phyloP scores from a whole-genome alignment of 2,113 vertebrate species.

The Dasypus novemcinctus region DNA sequence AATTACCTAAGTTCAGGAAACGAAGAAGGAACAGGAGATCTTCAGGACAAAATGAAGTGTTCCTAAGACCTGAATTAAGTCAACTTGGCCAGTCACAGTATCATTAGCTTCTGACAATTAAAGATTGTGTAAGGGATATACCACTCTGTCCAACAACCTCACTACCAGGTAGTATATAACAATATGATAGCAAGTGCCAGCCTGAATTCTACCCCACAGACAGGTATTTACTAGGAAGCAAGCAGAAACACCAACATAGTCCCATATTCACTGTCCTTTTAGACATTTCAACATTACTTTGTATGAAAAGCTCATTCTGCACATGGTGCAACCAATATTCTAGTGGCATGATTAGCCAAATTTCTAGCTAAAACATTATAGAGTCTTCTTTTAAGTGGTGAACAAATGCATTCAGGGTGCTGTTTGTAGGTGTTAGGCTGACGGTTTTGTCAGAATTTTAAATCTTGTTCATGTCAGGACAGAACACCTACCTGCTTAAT shows the following conservation, averaged over 20 bases:
- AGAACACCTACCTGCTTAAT: constrained; percentile 3
- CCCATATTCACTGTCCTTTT: neutral
- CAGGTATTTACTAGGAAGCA: neutral
- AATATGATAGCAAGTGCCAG: neutral
- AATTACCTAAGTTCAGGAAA: neutral
- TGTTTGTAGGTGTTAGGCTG: neutral
- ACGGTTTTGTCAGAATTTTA: neutral
- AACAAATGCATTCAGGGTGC: neutral
- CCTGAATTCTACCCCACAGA: neutral
- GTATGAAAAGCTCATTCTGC: neutral
- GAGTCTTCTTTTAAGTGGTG: neutral
- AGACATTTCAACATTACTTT: neutral
- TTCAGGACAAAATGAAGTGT: neutral
- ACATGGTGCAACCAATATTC: neutral
- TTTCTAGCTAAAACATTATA: neutral
- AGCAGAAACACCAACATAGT: neutral
- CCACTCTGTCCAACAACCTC: neutral
- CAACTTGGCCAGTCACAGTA: neutral
- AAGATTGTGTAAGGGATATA: neutral
- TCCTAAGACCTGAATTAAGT: neutral
- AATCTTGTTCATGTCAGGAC: neutral
- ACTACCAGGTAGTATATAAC: neutral
- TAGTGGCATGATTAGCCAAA: neutral
- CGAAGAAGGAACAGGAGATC: neutral
- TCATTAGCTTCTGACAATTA: neutral